phyloP scores from a whole-genome alignment of 2,797 vertebrate species.

The Anabacerthia variegaticeps region DNA sequence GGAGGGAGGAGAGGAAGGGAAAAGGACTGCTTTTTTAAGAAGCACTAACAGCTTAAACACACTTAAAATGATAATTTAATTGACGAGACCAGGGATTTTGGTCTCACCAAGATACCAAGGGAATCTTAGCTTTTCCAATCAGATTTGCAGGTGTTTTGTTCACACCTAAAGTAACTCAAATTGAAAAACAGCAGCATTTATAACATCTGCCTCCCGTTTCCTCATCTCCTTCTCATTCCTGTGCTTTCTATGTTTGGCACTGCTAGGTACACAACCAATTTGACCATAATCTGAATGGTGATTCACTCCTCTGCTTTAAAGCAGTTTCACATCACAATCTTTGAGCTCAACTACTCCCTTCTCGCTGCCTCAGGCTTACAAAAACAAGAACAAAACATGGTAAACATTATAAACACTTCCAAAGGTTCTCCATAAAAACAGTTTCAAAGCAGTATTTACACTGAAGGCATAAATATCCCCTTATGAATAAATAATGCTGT shows the following conservation, averaged over 20 bases:
- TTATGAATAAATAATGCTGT: constrained; percentile 9
- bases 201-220: neutral
- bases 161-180: neutral
- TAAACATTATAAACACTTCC: neutral
- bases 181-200: neutral
- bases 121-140: neutral
- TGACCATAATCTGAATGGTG: neutral
- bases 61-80: constrained; percentile 29
- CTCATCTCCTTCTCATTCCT: neutral
- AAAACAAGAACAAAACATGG: neutral
- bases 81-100: neutral
- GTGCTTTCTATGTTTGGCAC: neutral
- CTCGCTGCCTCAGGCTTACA: neutral
- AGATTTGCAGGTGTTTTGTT: neutral
- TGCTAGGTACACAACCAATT: neutral
- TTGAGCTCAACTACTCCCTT: neutral
- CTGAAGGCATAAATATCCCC: neutral
- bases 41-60: constrained; percentile 26
- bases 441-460: neutral
- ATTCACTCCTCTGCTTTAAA: neutral
- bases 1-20: neutral
- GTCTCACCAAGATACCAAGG: neutral
- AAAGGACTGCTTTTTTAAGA: constrained; percentile 53
- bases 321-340: neutral
- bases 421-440: neutral